Evolutionary conservation across 2,888 invertebrate genomes (phyloP).

Genomic region (Imbricaverruca yamaguchii): DNA sequence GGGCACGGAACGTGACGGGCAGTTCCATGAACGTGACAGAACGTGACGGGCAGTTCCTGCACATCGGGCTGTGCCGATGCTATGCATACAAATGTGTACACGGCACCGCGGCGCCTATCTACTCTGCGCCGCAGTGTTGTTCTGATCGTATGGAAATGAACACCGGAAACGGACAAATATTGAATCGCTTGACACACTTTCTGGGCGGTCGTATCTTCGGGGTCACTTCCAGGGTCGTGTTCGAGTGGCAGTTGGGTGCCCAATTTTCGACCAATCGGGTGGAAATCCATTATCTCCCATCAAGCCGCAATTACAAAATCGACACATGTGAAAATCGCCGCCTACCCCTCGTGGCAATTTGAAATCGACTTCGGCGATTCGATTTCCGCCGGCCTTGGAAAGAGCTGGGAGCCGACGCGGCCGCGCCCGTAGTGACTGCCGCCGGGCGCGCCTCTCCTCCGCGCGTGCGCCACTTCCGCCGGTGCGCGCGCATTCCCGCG

Average conservation of each 20-base stretch:
- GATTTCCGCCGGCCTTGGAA: not conserved
- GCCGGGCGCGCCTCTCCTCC: not conserved
- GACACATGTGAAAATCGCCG: not conserved
- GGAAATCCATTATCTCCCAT: not conserved
- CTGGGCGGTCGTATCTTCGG: not conserved
- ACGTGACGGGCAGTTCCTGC: too few species aligned
- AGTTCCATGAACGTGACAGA: too few species aligned
- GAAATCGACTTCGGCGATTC: not conserved
- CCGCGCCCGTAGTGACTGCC: not conserved
- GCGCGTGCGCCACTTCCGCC: conserved; percentile 17
- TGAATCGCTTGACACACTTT: conserved; percentile 2
- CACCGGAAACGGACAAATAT: not conserved
- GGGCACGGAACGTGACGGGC: too few species aligned
- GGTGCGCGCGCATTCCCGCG: conserved; percentile 8
- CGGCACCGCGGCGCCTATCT: too few species aligned
- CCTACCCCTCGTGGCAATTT: not conserved
- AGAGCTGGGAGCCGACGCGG: not conserved
- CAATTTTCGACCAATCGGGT: not conserved
- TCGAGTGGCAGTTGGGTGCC: not conserved
- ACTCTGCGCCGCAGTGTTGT: too few species aligned
- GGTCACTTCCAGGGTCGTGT: not conserved
- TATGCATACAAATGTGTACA: too few species aligned
- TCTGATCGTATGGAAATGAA: too few species aligned
- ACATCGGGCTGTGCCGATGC: too few species aligned
- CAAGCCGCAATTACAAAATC: not conserved